Evolutionary conservation across 2,113 vertebrate species (phyloP).

Genomic region (Merops nubicus): DNA sequence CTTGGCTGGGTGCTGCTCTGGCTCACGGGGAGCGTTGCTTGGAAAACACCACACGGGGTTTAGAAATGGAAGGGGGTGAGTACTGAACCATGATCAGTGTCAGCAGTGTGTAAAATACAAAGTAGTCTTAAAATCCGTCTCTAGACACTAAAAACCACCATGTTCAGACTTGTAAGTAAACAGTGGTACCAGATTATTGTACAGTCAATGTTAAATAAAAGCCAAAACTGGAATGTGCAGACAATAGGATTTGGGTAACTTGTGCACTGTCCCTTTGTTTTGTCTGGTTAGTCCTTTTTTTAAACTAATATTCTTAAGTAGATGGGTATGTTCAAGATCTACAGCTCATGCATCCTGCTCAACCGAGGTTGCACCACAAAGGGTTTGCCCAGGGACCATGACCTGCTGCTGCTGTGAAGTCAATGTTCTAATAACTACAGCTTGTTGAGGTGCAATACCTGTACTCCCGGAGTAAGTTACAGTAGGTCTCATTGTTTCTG

Average conservation of each 20-base stretch:
- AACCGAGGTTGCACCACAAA: conserved; percentile 60
- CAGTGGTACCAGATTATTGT: conserved; percentile 75
- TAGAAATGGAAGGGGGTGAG: not conserved
- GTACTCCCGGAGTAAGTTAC: conserved; percentile 62
- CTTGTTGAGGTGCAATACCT: conserved; percentile 72
- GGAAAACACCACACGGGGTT: not conserved
- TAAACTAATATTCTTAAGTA: conserved; percentile 64
- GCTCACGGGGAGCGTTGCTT: not conserved
- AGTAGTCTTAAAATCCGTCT: conserved; percentile 68
- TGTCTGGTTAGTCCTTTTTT: conserved; percentile 67
- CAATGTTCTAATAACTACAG: conserved; percentile 36
- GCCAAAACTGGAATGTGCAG: conserved; percentile 85
- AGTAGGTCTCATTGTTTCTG: conserved; percentile 79
- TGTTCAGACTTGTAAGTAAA: conserved; percentile 71
- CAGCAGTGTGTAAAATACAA: conserved; percentile 66
- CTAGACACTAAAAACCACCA: conserved; percentile 73
- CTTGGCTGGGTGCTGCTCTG: not conserved
- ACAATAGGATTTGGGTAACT: conserved; percentile 75
- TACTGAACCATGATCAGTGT: not conserved
- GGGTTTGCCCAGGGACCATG: conserved; percentile 81
- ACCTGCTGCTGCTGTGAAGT: conserved; percentile 70
- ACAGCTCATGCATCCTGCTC: conserved; percentile 68
- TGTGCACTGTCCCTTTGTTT: conserved; percentile 74
- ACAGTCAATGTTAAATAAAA: conserved; percentile 80
- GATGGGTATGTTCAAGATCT: conserved; percentile 62